A percentile compares a stretch with the other conserved stretches of the same genome.
These are phyloP conservation scores for Periplaneta americana DNA, from an alignment of 1,140 invertebrate species.

Conservation along the genomic window DNA sequence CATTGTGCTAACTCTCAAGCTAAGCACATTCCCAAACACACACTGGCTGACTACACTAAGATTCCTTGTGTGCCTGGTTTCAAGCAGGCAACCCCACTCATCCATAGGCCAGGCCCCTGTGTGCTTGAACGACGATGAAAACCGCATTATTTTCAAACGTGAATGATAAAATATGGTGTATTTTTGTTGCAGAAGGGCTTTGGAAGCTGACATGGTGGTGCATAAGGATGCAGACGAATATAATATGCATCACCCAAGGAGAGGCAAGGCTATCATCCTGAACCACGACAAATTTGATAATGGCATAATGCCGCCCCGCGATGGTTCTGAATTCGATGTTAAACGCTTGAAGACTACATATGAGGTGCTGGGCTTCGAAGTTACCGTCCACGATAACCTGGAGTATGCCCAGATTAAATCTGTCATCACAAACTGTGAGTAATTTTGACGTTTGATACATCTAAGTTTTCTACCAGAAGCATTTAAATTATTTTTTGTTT, in stretches of 20 bases:
- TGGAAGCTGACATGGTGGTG: conserved; percentile 21
- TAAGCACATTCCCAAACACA: too few species aligned
- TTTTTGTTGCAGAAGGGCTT: not conserved
- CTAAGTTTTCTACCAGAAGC: too few species aligned
- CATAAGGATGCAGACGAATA: conserved; percentile 31
- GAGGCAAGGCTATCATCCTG: conserved; percentile 47
- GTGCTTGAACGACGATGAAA: too few species aligned
- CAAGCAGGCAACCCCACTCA: too few species aligned
- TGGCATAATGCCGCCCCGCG: conserved; percentile 17
- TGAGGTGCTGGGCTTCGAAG: conserved; percentile 30
- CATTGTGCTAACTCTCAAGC: too few species aligned
- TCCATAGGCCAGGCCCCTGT: too few species aligned
- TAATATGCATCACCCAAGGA: conserved; percentile 40
- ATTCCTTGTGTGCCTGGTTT: too few species aligned
- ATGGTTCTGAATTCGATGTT: conserved; percentile 32
- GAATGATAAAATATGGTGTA: too few species aligned
- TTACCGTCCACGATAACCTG: conserved; percentile 28
- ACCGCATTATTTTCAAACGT: too few species aligned
- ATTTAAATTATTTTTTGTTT: too few species aligned
- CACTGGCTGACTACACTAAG: too few species aligned
- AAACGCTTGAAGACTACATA: conserved; percentile 31
- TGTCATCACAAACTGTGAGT: conserved; percentile 30
- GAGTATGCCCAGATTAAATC: conserved; percentile 27
- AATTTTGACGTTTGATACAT: too few species aligned
- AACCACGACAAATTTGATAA: conserved; percentile 42